phyloP scores from a whole-genome alignment of 1,140 invertebrate genomes.

The Cheumatopsyche charites region DNA sequence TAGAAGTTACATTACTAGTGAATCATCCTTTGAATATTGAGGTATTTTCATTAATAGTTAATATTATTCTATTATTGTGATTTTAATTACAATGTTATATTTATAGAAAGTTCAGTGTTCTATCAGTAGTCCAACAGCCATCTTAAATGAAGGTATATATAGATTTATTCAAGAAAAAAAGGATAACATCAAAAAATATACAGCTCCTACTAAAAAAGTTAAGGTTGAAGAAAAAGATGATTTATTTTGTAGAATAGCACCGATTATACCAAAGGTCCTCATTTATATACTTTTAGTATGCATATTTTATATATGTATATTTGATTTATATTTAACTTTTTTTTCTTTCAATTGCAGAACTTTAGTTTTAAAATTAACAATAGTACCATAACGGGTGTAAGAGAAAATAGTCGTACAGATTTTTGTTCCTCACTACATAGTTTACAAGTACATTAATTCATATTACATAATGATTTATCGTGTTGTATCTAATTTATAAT shows the following conservation, averaged over 20 bases:
- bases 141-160: slow-evolving; percentile 71
- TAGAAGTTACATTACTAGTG: slow-evolving; percentile 76
- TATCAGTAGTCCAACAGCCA: slow-evolving; percentile 71
- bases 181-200: slow-evolving; percentile 48
- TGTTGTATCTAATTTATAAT: no score
- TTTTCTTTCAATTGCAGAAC: slow-evolving; percentile 62
- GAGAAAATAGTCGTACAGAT: slow-evolving; percentile 63
- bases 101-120: slow-evolving; percentile 76
- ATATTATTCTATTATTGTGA: no score
- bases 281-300: background rate
- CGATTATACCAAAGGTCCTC: slow-evolving; percentile 79
- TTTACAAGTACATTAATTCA: slow-evolving; percentile 53
- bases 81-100: slow-evolving; percentile 41
- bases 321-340: slow-evolving; percentile 17
- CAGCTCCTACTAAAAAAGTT: slow-evolving; percentile 36
- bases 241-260: slow-evolving; percentile 65
- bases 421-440: slow-evolving; percentile 56
- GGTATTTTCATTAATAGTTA: slow-evolving; percentile 60
- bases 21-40: slow-evolving; percentile 79
- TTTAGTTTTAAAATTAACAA: slow-evolving; percentile 73
- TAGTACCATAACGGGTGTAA: slow-evolving; percentile 69
- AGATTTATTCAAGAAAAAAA: slow-evolving; percentile 63
- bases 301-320: background rate
- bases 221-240: slow-evolving; percentile 47
- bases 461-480: background rate